Conservation (phyloP, 2,888 invertebrate genomes). For the Hybos culiciformis region DNA sequence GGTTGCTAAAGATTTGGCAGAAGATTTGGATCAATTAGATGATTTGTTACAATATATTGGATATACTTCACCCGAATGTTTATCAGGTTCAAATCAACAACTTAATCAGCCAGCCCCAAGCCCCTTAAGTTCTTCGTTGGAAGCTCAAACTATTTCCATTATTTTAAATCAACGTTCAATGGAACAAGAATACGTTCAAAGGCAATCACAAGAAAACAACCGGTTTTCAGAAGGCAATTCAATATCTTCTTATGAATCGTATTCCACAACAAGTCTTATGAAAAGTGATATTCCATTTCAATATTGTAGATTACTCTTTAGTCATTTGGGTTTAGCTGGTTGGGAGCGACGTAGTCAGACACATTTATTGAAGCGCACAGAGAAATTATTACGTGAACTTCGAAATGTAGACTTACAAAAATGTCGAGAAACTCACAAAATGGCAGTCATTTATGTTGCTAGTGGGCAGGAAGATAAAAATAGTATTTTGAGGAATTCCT, state of each 20-base stretch:
- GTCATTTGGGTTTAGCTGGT: slow-evolving; percentile 79
- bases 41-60: slow-evolving; percentile 84
- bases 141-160: slow-evolving; percentile 73
- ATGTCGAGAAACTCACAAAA: slow-evolving; percentile 88
- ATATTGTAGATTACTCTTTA: slow-evolving; percentile 75
- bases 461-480: slow-evolving; percentile 94
- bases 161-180: slow-evolving; percentile 71
- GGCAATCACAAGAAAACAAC: slow-evolving; percentile 19
- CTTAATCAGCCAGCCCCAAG: slow-evolving; percentile 68
- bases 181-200: slow-evolving; percentile 60
- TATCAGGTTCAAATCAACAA: slow-evolving; percentile 47
- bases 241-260: slow-evolving; percentile 36
- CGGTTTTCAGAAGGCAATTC: slow-evolving; percentile 2
- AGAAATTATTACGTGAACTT: slow-evolving; percentile 77
- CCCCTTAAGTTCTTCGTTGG: slow-evolving; percentile 59
- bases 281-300: slow-evolving; percentile 54
- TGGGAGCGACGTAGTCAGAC: slow-evolving; percentile 78
- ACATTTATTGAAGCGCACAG: slow-evolving; percentile 75
- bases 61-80: slow-evolving; percentile 80
- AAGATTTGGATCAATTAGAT: slow-evolving; percentile 82
- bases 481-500: slow-evolving; percentile 74
- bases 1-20: slow-evolving; percentile 63
- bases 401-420: slow-evolving; percentile 84
- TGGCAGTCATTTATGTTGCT: slow-evolving; percentile 96
- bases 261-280: slow-evolving; percentile 35